Evolutionary conservation across 2,113 vertebrate species (phyloP).

Genomic region (Ictidomys tridecemlineatus): DNA sequence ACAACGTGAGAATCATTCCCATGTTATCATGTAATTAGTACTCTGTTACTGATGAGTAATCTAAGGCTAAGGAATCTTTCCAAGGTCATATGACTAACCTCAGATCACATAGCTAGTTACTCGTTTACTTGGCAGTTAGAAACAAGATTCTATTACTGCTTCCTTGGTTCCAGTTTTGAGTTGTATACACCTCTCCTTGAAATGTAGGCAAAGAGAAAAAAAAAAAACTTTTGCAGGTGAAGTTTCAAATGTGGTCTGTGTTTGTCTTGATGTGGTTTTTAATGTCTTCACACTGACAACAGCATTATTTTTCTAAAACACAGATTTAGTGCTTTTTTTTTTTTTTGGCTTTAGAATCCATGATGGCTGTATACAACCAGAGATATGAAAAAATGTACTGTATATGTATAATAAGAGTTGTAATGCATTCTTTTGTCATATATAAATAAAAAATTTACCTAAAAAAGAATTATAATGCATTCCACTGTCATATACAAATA

Average conservation of each 20-base stretch:
- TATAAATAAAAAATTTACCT: too few species aligned
- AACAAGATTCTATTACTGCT: background rate
- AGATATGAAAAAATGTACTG: too few species aligned
- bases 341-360: background rate
- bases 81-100: background rate
- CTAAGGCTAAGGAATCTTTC: background rate
- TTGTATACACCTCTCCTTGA: background rate
- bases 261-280: background rate
- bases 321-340: background rate
- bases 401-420: too few species aligned
- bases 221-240: background rate
- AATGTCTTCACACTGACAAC: background rate
- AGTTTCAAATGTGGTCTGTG: background rate
- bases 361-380: background rate
- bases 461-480: too few species aligned
- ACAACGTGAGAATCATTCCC: background rate
- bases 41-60: background rate
- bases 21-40: background rate
- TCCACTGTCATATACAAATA: too few species aligned
- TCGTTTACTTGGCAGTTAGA: background rate
- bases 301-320: background rate
- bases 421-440: too few species aligned
- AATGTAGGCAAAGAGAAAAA: background rate
- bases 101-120: background rate
- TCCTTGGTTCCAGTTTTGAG: background rate